Evolutionary conservation across 1,140 invertebrate species (phyloP), one percentile per base, ranked within the genome.

Genomic region (Dendroctonus valens): DNA sequence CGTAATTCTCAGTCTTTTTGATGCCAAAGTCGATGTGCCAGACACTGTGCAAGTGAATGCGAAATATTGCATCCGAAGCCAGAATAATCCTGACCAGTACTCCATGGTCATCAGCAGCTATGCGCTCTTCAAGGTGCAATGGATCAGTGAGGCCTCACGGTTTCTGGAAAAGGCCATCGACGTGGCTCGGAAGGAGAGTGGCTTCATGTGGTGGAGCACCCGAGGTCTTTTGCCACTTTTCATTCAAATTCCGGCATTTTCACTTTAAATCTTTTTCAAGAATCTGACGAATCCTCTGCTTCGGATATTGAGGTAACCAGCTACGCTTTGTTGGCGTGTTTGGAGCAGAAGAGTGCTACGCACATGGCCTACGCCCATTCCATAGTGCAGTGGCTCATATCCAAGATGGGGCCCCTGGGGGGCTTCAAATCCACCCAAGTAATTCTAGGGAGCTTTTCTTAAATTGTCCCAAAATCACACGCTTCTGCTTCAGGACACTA

Each of bases 351-450:
- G 4, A 82, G 80, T 4, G 78, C 84, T 39, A 80, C 81, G 6
- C 83, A 89, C 71, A 81, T 86, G 63, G 80, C 84, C 6, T 72
- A 81, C 39, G 84, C 83, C 8, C 74, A 81, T 44, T 79, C 82
- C 37, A 80, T 82, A 6, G 80, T 87, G 0, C 75, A 83, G 7
- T 91, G 89, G 87, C 78, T 92, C 60, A 82, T 84, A 3, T 80
- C 83, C 42, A 86, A 91, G 72, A 79, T 86, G 62, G 90, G 89
- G 75, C 77, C 84, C 5, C 77, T 84, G 41, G 90, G 90, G 41
- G 89, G 89, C 15, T 91, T 89, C 71, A 81, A 83, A 4, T 88
- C 87, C 5, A 86, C 86, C 2, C 73, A 74, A 55, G 75, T 76
- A 59, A 58, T 8, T 26, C 15, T 39, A 55, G 38, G 26, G 3